Conservation (phyloP, 2,888 invertebrate genomes). For the Ennomos erosarius region DNA sequence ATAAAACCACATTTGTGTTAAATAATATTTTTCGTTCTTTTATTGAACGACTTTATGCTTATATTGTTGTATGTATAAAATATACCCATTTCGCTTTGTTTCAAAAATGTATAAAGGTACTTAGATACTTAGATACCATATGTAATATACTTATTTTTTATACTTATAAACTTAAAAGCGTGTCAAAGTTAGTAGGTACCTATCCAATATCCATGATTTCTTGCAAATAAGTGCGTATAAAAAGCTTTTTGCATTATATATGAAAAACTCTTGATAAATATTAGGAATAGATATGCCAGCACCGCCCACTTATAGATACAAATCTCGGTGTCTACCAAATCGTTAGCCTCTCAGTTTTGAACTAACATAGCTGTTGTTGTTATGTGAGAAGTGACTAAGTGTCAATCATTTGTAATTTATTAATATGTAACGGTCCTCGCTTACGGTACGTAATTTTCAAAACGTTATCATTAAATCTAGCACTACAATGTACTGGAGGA, state of each 20-base stretch:
- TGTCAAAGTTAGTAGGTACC: too few relatives aligned
- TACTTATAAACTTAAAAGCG: too few relatives aligned
- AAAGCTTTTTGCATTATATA: not conserved
- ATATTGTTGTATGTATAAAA: too few relatives aligned
- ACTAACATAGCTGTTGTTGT: conserved; percentile 12
- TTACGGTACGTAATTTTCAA: conserved; percentile 26
- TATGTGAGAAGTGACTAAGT: conserved; percentile 6
- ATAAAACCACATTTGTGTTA: too few relatives aligned
- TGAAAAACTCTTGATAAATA: not conserved
- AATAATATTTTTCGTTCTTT: too few relatives aligned
- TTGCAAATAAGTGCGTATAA: not conserved
- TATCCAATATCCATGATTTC: too few relatives aligned
- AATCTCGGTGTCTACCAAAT: conserved; percentile 9
- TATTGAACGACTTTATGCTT: too few relatives aligned
- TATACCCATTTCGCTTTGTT: too few relatives aligned
- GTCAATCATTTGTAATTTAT: conserved; percentile 27
- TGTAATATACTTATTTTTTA: too few relatives aligned
- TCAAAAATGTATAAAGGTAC: too few relatives aligned
- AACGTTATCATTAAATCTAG: conserved; percentile 12
- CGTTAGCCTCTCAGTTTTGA: conserved; percentile 12
- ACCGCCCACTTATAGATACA: conserved; percentile 15
- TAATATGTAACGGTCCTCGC: conserved; percentile 26
- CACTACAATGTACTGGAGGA: conserved; percentile 5
- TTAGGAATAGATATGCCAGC: not conserved
- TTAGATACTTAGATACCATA: too few relatives aligned